A percentile compares a stretch with the other conserved stretches of the same genome.
phyloP scores from a whole-genome alignment of 2,888 invertebrate species.

The Habrosyne pyritoides region DNA sequence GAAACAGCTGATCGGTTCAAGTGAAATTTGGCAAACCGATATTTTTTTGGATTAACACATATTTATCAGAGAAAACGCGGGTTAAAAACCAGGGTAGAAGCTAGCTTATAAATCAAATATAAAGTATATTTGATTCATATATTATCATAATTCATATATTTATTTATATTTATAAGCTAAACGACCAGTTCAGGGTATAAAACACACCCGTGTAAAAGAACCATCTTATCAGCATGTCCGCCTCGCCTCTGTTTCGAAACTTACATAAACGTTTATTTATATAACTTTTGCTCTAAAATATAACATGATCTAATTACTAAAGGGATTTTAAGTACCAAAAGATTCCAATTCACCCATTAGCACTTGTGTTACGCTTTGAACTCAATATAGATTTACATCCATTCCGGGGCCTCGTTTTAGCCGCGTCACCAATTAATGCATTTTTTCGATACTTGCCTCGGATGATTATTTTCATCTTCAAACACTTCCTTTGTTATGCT shows the following conservation, averaged over 20 bases:
- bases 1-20: too few species aligned
- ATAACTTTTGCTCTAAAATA: conserved; percentile 14
- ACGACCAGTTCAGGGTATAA: too few species aligned
- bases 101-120: too few species aligned
- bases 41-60: too few species aligned
- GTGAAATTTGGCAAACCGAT: too few species aligned
- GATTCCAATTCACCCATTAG: conserved; percentile 64
- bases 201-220: too few species aligned
- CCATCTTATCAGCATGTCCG: too few species aligned
- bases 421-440: conserved; percentile 70
- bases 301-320: conserved; percentile 46
- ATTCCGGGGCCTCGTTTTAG: conserved; percentile 56
- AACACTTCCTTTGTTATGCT: conserved; percentile 42
- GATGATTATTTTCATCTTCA: conserved; percentile 36
- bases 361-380: conserved; percentile 65
- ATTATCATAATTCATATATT: background rate
- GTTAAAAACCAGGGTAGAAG: too few species aligned
- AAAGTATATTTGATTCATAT: too few species aligned
- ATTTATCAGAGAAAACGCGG: too few species aligned
- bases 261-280: conserved; percentile 6
- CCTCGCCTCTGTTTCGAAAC: background rate
- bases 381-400: conserved; percentile 57
- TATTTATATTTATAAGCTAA: conserved; percentile 1
- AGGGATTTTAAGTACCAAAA: conserved; percentile 42
- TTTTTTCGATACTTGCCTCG: conserved; percentile 51